Evolutionary conservation across 2,888 invertebrate genomes (phyloP).

Genomic region (Perdita meconis): DNA sequence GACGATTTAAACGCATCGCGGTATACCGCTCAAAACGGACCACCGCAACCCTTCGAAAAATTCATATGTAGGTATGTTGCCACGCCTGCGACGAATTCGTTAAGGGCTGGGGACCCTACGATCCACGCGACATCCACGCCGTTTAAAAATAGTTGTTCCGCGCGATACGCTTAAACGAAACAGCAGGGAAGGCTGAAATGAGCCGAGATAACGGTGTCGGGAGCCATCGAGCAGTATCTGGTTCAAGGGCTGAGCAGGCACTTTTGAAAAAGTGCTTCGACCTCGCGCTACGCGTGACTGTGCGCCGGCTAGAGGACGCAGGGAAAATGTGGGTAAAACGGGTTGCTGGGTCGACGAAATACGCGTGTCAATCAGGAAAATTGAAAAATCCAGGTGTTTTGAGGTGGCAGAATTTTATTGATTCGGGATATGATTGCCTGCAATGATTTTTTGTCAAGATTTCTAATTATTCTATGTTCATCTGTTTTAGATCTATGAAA

Average conservation of each 20-base stretch:
- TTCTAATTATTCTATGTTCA: too few relatives aligned
- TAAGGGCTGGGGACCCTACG: neutral
- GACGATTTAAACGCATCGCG: conserved; percentile 30
- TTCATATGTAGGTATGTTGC: too few relatives aligned
- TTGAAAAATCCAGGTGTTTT: neutral
- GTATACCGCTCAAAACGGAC: neutral
- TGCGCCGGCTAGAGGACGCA: conserved; percentile 12
- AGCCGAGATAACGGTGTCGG: conserved; percentile 41
- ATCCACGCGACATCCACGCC: neutral
- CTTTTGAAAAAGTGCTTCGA: conserved; percentile 54
- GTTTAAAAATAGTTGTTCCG: conserved; percentile 42
- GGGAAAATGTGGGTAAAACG: neutral
- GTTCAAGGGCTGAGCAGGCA: conserved; percentile 51
- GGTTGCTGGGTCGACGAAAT: neutral
- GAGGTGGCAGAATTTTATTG: too few relatives aligned
- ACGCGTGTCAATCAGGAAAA: neutral
- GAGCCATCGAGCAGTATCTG: conserved; percentile 52
- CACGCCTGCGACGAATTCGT: neutral
- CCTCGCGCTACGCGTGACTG: conserved; percentile 22
- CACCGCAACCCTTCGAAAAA: neutral
- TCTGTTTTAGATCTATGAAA: too few relatives aligned
- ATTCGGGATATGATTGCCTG: too few relatives aligned
- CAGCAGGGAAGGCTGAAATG: conserved; percentile 44
- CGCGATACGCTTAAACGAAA: conserved; percentile 34
- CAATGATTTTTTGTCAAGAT: too few relatives aligned